Evolutionary conservation across 1,140 invertebrate genomes (phyloP), one percentile per base, ranked within the genome.

Genomic region (Pseudomyrmex concolor): DNA sequence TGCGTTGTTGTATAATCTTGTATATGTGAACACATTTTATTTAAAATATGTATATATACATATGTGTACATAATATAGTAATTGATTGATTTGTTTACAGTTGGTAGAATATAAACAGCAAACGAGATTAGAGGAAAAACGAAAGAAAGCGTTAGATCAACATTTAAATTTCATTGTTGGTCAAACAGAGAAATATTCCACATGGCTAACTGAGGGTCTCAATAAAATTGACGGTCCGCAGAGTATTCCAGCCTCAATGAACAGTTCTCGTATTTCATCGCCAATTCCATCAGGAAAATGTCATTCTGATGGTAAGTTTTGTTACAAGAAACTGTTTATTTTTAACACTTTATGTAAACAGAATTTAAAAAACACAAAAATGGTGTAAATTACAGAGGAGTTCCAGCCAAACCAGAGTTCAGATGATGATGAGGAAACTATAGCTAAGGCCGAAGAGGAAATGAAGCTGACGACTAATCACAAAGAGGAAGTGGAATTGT

Each of bases 101-200:
- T 94, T 99, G 89, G 98, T 99, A 51, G 98, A 99, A 93, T 99
- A 97, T 92, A 99, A 99, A 92, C 97, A 99, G 87, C 97, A 98
- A 91, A 97, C 97, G 25, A 96, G 97, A 87, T 95, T 99, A 25
- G 98, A 99, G 93, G 98, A 99, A 90, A 99, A 99, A 91, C 96
- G 98, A 72, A 99, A 99, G 92, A 97, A 99, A 90, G 98, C 98
- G 0, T 95, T 99, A 59, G 99, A 99, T 95, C 97, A 99, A 87
- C 99, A 99, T 94, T 95, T 99, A 22, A 99, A 98, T 93, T 99
- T 99, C 92, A 99, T 99, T 91, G 98, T 99, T 62, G 98, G 99
- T 94, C 98, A 99, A 94, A 99, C 99, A 0, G 99, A 99, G 94
- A 99, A 99, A 92, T 99, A 99, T 95, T 99, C 98, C 34, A 97